Percentiles rank a stretch among this genome's conserved stretches.
These are phyloP conservation scores for Arnoldichthys spilopterus DNA, from an alignment of 2,797 vertebrate genomes.

Conservation along the genomic window DNA sequence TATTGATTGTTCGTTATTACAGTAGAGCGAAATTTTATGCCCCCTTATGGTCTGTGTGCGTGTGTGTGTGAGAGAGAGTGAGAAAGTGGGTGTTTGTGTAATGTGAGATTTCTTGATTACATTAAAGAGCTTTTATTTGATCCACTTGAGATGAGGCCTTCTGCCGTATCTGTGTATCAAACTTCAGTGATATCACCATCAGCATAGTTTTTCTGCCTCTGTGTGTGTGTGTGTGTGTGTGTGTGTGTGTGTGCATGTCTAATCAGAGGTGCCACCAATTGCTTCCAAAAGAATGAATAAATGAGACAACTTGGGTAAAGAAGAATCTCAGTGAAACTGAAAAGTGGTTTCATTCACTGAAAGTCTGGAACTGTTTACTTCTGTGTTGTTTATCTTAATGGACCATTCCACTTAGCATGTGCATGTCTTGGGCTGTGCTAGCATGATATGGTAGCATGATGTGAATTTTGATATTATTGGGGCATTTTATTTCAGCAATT, in stretches of 20 bases:
- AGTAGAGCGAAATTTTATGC: conserved; percentile 65
- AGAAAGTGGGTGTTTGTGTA: conserved; percentile 64
- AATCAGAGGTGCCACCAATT: too few relatives aligned
- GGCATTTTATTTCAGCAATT: too few relatives aligned
- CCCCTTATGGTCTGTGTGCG: conserved; percentile 47
- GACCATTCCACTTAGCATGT: background rate
- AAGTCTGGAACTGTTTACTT: background rate
- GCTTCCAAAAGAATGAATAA: background rate
- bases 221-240: conserved; percentile 13
- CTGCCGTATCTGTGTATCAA: conserved; percentile 74
- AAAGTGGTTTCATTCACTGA: background rate
- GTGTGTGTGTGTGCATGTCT: background rate
- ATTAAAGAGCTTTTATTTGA: conserved; percentile 80
- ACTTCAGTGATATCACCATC: conserved; percentile 66
- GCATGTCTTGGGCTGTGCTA: background rate
- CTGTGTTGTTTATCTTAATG: too few relatives aligned
- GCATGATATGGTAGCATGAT: too few relatives aligned
- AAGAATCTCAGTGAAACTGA: background rate
- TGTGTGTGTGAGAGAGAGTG: conserved; percentile 30
- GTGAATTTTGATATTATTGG: too few relatives aligned
- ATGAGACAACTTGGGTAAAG: background rate
- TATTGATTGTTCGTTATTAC: conserved; percentile 86
- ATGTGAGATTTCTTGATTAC: conserved; percentile 84
- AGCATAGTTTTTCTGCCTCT: conserved; percentile 30
- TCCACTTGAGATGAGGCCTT: conserved; percentile 79